Percentiles rank a stretch among this genome's conserved stretches.
Conservation (phyloP, 2,113 vertebrate species). For the Cyprinodon brontotheroides region DNA sequence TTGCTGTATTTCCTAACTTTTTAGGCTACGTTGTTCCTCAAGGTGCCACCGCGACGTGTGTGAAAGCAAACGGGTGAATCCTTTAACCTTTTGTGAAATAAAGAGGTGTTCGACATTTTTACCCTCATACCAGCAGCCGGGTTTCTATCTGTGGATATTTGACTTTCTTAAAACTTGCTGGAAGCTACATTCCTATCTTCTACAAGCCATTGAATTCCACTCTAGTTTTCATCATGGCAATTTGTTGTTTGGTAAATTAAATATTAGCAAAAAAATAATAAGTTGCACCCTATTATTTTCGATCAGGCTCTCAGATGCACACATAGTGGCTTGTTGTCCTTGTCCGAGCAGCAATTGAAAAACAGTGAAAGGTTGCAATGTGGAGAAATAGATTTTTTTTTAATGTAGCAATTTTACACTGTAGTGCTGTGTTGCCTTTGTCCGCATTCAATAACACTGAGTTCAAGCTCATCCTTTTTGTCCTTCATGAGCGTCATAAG, state of each 20-base stretch:
- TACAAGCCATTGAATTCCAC: not conserved
- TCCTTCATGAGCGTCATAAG: constrained; percentile 2
- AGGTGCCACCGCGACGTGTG: constrained; percentile 15
- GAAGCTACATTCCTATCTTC: constrained; percentile 19
- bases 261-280: constrained; percentile 3
- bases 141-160: constrained; percentile 17
- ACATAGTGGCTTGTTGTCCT: constrained; percentile 34
- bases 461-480: constrained; percentile 12
- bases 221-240: constrained; percentile 47
- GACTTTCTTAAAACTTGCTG: constrained; percentile 19
- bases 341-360: constrained; percentile 36
- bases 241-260: constrained; percentile 51
- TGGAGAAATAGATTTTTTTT: constrained; percentile 55
- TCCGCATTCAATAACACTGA: constrained; percentile 60
- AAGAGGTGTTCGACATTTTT: constrained; percentile 31
- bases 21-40: constrained; percentile 25
- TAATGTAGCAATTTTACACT: constrained; percentile 61
- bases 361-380: constrained; percentile 57
- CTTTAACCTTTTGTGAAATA: constrained; percentile 53
- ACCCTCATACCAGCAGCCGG: constrained; percentile 29
- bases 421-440: constrained; percentile 66
- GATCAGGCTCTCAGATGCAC: constrained; percentile 6
- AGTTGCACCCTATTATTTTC: constrained; percentile 16
- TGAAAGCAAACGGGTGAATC: constrained; percentile 41
- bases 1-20: constrained; percentile 52